Conservation (phyloP, 2,888 invertebrate genomes). For the Drosophila prostipennis region DNA sequence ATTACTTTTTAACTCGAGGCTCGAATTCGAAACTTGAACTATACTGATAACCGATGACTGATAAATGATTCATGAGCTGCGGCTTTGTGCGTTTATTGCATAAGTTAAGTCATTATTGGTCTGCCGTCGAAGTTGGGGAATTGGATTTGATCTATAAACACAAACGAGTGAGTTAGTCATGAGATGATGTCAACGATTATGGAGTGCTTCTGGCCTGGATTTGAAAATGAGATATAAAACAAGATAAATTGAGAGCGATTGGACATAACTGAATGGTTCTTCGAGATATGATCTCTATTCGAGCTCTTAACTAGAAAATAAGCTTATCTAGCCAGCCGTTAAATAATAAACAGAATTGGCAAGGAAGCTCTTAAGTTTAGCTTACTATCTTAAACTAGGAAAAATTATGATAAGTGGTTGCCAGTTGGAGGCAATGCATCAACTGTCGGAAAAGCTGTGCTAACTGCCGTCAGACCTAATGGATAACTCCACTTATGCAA, state of each 20-base stretch:
- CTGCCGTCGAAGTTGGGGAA: constrained; percentile 13
- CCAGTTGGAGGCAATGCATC: constrained; percentile 31
- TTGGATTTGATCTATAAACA: constrained; percentile 28
- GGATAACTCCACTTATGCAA: constrained; percentile 33
- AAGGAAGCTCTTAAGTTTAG: not conserved
- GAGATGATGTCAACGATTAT: constrained; percentile 37
- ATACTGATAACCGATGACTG: constrained; percentile 35
- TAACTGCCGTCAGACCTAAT: constrained; percentile 22
- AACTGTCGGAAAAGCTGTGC: constrained; percentile 23
- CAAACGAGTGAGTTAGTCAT: constrained; percentile 30
- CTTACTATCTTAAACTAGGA: not conserved
- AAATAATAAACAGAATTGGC: not conserved
- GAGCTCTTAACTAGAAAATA: not conserved
- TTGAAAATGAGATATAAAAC: not conserved
- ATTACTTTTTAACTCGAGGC: constrained; percentile 39
- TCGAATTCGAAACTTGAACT: constrained; percentile 34
- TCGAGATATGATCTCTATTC: no score
- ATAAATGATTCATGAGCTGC: constrained; percentile 43
- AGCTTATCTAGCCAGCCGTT: not conserved
- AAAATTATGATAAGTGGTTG: constrained; percentile 28
- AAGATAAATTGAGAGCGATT: constrained; percentile 1
- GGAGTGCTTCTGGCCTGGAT: not conserved
- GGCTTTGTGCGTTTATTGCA: constrained; percentile 36
- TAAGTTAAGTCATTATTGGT: constrained; percentile 38
- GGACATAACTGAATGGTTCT: not conserved